These are phyloP conservation scores for Meandrusa payeni DNA, from an alignment of 2,888 invertebrate genomes.

Conservation along the genomic window DNA sequence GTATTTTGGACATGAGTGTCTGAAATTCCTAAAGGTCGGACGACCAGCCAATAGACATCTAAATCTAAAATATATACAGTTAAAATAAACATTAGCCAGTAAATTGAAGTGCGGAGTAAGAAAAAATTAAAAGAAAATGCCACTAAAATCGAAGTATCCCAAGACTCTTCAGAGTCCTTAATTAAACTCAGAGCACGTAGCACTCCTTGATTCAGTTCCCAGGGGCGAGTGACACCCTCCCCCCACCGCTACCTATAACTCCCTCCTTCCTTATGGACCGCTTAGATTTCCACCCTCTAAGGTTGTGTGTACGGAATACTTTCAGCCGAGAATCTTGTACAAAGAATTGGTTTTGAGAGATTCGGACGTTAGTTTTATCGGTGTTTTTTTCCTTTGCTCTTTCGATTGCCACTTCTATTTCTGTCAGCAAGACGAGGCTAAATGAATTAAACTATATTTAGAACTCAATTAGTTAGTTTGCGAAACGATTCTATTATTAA, in stretches of 20 bases:
- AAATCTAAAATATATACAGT: neutral
- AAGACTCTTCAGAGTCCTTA: conserved; percentile 69
- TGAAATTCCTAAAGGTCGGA: too few species aligned
- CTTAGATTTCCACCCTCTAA: conserved; percentile 76
- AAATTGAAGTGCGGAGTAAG: conserved; percentile 13
- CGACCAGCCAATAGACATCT: too few species aligned
- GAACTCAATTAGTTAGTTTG: conserved; percentile 23
- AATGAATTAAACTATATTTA: conserved; percentile 20
- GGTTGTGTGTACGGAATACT: conserved; percentile 76
- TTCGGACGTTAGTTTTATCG: conserved; percentile 64
- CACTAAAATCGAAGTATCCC: conserved; percentile 76
- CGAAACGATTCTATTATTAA: conserved; percentile 2
- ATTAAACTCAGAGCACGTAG: conserved; percentile 78
- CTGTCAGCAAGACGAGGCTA: conserved; percentile 2
- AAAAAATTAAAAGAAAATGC: conserved; percentile 67
- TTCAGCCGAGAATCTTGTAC: conserved; percentile 76
- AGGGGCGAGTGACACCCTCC: conserved; percentile 47
- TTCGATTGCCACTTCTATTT: conserved; percentile 23
- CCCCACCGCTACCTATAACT: conserved; percentile 34
- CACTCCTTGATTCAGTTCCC: conserved; percentile 79
- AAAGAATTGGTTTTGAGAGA: conserved; percentile 74
- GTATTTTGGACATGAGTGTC: too few species aligned
- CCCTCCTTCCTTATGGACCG: conserved; percentile 74
- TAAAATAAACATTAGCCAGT: neutral
- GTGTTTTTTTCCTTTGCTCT: conserved; percentile 34